Conservation (phyloP, 2,113 vertebrate species). For the Empidonax alnorum region DNA sequence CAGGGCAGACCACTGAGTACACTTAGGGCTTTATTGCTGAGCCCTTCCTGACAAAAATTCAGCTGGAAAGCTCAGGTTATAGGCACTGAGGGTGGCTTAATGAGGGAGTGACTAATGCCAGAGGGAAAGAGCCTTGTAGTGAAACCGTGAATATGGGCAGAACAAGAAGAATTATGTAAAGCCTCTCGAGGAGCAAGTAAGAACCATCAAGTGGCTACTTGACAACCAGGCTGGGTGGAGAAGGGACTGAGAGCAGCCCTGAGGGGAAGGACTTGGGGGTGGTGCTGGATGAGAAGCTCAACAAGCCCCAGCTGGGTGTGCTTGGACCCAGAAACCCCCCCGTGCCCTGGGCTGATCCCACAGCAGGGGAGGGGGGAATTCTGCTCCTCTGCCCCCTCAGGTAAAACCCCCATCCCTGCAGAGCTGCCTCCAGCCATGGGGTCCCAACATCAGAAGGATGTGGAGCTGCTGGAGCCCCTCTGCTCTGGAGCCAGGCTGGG, state of each 20-base stretch:
- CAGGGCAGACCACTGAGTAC: background rate
- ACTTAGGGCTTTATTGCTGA: background rate
- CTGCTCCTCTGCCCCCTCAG: background rate
- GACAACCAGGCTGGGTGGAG: background rate
- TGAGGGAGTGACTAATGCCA: background rate
- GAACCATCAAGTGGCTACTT: background rate
- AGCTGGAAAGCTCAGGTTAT: background rate
- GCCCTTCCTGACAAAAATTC: background rate
- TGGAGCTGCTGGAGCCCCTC: background rate
- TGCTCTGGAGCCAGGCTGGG: background rate
- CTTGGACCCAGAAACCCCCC: background rate
- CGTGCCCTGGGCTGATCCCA: background rate
- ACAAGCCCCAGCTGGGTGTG: accelerated
- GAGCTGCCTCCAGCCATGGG: background rate
- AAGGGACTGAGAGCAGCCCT: background rate
- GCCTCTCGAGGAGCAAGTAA: background rate
- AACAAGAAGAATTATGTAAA: background rate
- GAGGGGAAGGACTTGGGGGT: background rate
- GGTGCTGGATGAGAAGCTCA: background rate
- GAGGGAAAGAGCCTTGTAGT: background rate
- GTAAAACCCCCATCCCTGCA: background rate
- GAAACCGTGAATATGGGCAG: accelerated
- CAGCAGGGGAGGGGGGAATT: background rate
- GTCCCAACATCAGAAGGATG: accelerated
- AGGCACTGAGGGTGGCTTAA: background rate